phyloP scores from a whole-genome alignment of 2,113 vertebrate species.

The Myocastor coypus region DNA sequence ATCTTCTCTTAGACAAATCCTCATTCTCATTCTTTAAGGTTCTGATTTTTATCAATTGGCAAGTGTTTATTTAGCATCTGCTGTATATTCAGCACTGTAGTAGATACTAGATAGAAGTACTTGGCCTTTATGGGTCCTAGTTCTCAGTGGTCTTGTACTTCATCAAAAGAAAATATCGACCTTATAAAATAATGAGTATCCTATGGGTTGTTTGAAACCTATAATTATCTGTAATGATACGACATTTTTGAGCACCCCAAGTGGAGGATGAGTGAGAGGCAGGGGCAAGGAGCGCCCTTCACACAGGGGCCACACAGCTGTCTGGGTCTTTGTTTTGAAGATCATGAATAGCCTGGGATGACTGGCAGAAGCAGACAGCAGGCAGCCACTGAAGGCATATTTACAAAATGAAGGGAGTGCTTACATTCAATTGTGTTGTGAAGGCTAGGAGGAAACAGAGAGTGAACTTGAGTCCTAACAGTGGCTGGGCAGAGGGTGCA shows the following conservation, averaged over 20 bases:
- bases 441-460: background rate
- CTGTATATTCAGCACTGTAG: background rate
- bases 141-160: background rate
- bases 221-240: rapidly evolving
- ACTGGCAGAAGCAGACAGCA: background rate
- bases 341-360: background rate
- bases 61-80: background rate
- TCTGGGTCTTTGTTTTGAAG: background rate
- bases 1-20: background rate
- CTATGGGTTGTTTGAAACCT: background rate
- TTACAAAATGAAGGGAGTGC: background rate
- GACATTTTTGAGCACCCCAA: background rate
- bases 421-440: background rate
- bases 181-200: background rate
- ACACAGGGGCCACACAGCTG: background rate
- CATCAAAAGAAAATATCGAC: background rate
- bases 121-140: background rate
- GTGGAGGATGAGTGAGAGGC: background rate
- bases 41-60: background rate
- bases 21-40: background rate
- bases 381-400: background rate
- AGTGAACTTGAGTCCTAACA: background rate
- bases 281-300: background rate
- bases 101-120: background rate
- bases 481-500: background rate